Percentiles rank a stretch among this genome's conserved stretches.
phyloP scores from a whole-genome alignment of 2,113 vertebrate species.

The Marmota flaviventris region DNA sequence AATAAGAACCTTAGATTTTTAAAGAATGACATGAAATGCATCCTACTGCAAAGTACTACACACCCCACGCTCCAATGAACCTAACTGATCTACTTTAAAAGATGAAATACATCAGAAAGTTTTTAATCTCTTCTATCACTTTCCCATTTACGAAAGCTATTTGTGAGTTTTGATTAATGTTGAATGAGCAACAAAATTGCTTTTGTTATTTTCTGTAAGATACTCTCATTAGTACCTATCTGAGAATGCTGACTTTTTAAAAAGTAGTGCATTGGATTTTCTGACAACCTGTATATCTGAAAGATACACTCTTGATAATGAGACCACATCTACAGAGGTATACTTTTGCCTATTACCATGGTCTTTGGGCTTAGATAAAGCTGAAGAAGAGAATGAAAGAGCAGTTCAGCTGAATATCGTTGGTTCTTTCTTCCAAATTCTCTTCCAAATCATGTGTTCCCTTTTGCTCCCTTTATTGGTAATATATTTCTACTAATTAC shows the following conservation, averaged over 20 bases:
- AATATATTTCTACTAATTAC: neutral
- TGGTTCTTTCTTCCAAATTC: neutral
- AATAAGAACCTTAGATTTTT: constrained; percentile 69
- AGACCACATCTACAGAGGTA: neutral
- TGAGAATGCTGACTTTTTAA: constrained; percentile 39
- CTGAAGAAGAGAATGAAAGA: neutral
- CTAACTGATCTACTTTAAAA: constrained; percentile 57
- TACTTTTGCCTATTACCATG: neutral
- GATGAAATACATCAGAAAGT: constrained; percentile 53
- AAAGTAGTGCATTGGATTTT: constrained; percentile 19
- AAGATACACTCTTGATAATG: constrained; percentile 50
- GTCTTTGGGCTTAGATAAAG: neutral
- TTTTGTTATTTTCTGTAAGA: constrained; percentile 34
- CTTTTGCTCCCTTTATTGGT: neutral
- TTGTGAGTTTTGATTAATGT: constrained; percentile 67
- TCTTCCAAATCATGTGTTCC: neutral
- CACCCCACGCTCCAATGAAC: constrained; percentile 5
- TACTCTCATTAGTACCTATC: constrained; percentile 4
- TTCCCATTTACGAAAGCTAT: constrained; percentile 61
- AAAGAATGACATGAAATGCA: constrained; percentile 57
- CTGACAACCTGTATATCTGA: constrained; percentile 42
- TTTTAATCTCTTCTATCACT: constrained; percentile 44
- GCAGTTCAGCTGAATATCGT: neutral
- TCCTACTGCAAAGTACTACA: constrained; percentile 47
- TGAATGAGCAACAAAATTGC: constrained; percentile 52